Evolutionary conservation across 2,888 invertebrate species (phyloP).

Genomic region (Sericinus montela): DNA sequence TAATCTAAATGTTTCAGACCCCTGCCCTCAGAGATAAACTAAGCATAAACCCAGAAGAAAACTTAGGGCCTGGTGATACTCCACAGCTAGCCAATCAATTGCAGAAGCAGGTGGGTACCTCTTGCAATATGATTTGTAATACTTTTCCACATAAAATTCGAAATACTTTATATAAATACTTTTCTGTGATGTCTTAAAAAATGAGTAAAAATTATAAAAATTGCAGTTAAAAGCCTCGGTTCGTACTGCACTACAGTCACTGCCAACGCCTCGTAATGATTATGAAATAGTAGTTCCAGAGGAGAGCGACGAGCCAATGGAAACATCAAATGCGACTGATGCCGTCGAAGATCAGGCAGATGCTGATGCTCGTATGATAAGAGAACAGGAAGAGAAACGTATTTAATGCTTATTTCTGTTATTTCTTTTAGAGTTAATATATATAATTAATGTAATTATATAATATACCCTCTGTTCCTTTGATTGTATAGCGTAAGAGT

Average conservation of each 20-base stretch:
- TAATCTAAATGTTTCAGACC: slow-evolving; percentile 49
- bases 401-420: slow-evolving; percentile 25
- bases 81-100: slow-evolving; percentile 82
- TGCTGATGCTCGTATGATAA: slow-evolving; percentile 84
- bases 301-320: slow-evolving; percentile 71
- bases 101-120: slow-evolving; percentile 82
- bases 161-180: too few species aligned
- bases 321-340: slow-evolving; percentile 28
- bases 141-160: too few species aligned
- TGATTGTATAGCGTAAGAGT: too few species aligned
- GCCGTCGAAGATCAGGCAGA: slow-evolving; percentile 92
- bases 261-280: slow-evolving; percentile 97
- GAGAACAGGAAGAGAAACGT: slow-evolving; percentile 84
- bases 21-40: slow-evolving; percentile 95
- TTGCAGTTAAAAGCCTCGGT: slow-evolving; percentile 83
- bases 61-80: slow-evolving; percentile 83
- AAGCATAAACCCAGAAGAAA: slow-evolving; percentile 95
- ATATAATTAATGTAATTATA: too few species aligned
- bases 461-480: too few species aligned
- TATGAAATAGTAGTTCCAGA: slow-evolving; percentile 99
- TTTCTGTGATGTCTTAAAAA: too few species aligned
- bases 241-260: slow-evolving; percentile 85
- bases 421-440: too few species aligned
- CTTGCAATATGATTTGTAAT: too few species aligned
- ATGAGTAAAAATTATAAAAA: not conserved